Conservation (phyloP, 2,797 vertebrate species). For the Siniperca undulata region DNA sequence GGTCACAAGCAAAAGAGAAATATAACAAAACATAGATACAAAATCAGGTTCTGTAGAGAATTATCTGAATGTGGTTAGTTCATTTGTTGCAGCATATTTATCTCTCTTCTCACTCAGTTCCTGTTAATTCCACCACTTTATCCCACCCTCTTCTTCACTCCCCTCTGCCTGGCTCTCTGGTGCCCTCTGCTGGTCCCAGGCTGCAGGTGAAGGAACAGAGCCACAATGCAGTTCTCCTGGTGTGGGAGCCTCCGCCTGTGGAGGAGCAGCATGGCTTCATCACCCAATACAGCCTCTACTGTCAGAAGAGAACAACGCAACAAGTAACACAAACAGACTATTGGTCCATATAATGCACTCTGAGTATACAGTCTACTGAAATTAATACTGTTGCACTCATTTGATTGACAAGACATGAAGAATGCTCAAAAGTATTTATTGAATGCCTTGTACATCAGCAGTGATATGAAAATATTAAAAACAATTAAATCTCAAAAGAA, state of each 20-base stretch:
- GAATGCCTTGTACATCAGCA: too few relatives aligned
- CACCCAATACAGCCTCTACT: conserved; percentile 42
- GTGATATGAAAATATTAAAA: background rate
- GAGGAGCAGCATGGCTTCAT: conserved; percentile 43
- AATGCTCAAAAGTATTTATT: too few relatives aligned
- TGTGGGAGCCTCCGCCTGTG: conserved; percentile 35
- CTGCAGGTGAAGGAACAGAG: conserved; percentile 21
- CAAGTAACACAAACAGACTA: background rate
- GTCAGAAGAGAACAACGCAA: background rate
- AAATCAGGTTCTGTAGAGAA: background rate
- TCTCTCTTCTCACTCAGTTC: background rate
- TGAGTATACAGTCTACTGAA: background rate
- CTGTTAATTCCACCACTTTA: background rate
- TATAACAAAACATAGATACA: background rate
- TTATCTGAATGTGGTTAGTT: background rate
- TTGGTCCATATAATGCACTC: background rate
- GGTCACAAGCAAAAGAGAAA: background rate
- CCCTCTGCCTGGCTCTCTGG: conserved; percentile 6
- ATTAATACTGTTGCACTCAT: background rate
- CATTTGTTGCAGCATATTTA: background rate
- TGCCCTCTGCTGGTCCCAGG: conserved; percentile 51
- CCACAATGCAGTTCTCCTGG: background rate
- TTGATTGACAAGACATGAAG: too few relatives aligned
- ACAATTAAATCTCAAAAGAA: background rate
- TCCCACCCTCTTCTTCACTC: background rate